phyloP scores from a whole-genome alignment of 2,888 invertebrate genomes.

The Drosophila atripex region DNA sequence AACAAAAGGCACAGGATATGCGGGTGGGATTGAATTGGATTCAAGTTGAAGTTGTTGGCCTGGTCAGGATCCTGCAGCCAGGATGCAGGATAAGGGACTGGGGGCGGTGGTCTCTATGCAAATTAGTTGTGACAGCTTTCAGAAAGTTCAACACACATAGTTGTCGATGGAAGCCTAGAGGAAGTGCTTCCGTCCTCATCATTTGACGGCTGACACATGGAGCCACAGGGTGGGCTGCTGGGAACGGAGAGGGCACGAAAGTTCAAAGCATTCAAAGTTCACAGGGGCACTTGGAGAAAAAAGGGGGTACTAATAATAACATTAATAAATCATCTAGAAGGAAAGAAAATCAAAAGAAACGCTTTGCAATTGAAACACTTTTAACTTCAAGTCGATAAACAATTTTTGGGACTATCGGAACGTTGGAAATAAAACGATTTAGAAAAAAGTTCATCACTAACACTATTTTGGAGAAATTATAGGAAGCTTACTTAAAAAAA shows the following conservation, averaged over 20 bases:
- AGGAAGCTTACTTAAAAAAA: no score
- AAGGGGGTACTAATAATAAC: background rate
- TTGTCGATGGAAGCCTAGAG: conserved; percentile 57
- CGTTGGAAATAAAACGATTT: no score
- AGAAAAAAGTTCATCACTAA: no score
- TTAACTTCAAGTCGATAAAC: no score
- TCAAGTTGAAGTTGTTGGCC: background rate
- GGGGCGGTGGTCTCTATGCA: conserved; percentile 56
- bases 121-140: conserved; percentile 79
- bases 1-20: conserved; percentile 38
- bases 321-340: no score
- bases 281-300: conserved; percentile 19
- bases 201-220: conserved; percentile 31
- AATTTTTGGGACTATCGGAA: no score
- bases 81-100: conserved; percentile 10
- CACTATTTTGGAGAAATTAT: no score
- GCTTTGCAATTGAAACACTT: no score
- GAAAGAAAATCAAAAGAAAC: no score
- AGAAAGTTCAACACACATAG: conserved; percentile 73
- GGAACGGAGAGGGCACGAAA: no score
- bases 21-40: conserved; percentile 15
- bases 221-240: background rate
- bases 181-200: conserved; percentile 12
- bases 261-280: conserved; percentile 69
- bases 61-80: background rate